phyloP scores from a whole-genome alignment of 2,888 invertebrate species.

The Hydroisotoma schaefferi region DNA sequence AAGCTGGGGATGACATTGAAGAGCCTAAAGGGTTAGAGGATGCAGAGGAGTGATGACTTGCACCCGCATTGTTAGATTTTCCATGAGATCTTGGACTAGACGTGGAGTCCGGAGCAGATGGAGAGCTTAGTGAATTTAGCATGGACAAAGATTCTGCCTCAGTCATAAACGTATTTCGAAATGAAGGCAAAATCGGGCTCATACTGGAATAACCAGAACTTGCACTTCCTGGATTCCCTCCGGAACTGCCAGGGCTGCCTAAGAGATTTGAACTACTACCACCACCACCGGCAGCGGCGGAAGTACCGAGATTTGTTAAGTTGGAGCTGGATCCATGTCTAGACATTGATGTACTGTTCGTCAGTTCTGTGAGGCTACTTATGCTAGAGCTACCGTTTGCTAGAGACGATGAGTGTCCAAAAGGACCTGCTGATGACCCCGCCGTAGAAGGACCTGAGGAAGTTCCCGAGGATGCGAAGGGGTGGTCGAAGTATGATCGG shows the following conservation, averaged over 20 bases:
- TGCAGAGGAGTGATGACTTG: slow-evolving; percentile 16
- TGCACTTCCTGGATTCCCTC: slow-evolving; percentile 34
- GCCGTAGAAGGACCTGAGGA: slow-evolving; percentile 2
- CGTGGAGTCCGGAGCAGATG: slow-evolving; percentile 57
- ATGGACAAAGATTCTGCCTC: slow-evolving; percentile 44
- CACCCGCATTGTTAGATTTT: slow-evolving; percentile 13
- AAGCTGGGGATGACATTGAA: slow-evolving; percentile 28
- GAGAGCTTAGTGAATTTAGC: slow-evolving; percentile 37
- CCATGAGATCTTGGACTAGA: slow-evolving; percentile 40
- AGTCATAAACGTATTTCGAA: slow-evolving; percentile 48
- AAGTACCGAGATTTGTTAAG: slow-evolving; percentile 5
- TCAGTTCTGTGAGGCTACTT: slow-evolving; percentile 33
- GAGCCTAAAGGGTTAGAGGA: slow-evolving; percentile 18
- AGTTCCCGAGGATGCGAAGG: slow-evolving; percentile 21
- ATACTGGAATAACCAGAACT: slow-evolving; percentile 39
- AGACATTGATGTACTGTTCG: slow-evolving; percentile 26
- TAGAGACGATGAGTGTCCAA: not conserved
- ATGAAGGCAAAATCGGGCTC: slow-evolving; percentile 47
- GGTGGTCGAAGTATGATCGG: slow-evolving; percentile 40
- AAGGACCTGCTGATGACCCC: not conserved
- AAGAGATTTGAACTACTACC: not conserved
- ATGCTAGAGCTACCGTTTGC: slow-evolving; percentile 31
- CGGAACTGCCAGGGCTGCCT: slow-evolving; percentile 17
- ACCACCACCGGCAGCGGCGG: slow-evolving; percentile 20
- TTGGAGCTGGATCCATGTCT: slow-evolving; percentile 18